Percentiles rank a stretch among this genome's conserved stretches.
These are phyloP conservation scores for Smithornis capensis DNA, from an alignment of 2,113 vertebrate species.

Conservation along the genomic window DNA sequence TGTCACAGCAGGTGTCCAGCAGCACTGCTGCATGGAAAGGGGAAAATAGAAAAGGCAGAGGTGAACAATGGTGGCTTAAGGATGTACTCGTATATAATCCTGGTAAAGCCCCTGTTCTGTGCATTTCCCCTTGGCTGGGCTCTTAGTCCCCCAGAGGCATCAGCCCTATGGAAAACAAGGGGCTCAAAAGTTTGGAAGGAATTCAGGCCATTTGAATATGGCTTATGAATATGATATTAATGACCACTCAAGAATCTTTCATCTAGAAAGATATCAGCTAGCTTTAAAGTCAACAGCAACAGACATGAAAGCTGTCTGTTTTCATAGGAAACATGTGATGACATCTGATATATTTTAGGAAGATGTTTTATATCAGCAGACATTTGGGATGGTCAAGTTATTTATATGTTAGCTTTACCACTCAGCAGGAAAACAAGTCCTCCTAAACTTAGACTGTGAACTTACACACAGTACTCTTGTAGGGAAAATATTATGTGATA, in stretches of 20 bases:
- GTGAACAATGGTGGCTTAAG: not conserved
- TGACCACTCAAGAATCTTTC: not conserved
- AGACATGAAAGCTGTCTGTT: not conserved
- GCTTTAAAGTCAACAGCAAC: not conserved
- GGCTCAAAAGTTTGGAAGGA: not conserved
- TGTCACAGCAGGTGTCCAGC: not conserved
- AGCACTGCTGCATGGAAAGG: not conserved
- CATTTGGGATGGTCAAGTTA: not conserved
- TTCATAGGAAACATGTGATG: not conserved
- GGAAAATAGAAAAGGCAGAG: not conserved
- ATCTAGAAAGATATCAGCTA: not conserved
- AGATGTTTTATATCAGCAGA: constrained; percentile 10
- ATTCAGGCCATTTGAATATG: not conserved
- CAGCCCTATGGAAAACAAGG: not conserved
- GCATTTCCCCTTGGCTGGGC: not conserved
- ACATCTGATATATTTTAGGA: not conserved
- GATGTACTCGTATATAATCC: not conserved
- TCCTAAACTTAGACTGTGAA: not conserved
- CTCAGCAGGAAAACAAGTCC: not conserved
- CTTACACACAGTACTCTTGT: not conserved
- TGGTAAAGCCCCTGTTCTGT: not conserved
- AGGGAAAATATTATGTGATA: not conserved
- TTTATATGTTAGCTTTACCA: not conserved
- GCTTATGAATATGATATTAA: not conserved
- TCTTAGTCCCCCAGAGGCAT: not conserved